A percentile compares a stretch with the other conserved stretches of the same genome.
phyloP scores from a whole-genome alignment of 1,140 invertebrate genomes.

The silkworm (Bombyx mori) region DNA sequence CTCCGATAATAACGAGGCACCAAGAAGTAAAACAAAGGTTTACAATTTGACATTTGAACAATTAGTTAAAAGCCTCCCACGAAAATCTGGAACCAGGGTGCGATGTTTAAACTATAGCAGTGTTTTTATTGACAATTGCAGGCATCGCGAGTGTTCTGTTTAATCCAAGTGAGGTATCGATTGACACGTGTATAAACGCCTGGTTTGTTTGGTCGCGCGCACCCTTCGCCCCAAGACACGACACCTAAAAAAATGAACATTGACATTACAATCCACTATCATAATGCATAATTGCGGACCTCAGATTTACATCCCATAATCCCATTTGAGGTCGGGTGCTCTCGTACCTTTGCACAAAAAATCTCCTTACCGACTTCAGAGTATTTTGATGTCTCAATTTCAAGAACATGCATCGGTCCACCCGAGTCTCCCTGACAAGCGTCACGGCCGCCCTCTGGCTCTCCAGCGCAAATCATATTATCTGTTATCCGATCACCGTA shows the following conservation, averaged over 20 bases:
- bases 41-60: too few relatives aligned
- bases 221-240: constrained; percentile 74
- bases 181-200: constrained; percentile 91
- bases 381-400: constrained; percentile 36
- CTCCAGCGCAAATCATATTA: constrained; percentile 91
- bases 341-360: not conserved
- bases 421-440: constrained; percentile 74
- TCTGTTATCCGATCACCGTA: constrained; percentile 84
- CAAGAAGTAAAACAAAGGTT: too few relatives aligned
- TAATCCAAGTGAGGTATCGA: constrained; percentile 81
- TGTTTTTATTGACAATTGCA: constrained; percentile 73
- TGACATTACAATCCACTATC: too few relatives aligned
- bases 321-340: too few relatives aligned
- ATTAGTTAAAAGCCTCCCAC: too few relatives aligned
- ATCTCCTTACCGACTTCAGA: constrained; percentile 52
- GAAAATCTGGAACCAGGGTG: too few relatives aligned
- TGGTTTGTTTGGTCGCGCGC: constrained; percentile 82
- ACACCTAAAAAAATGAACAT: constrained; percentile 39
- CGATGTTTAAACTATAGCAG: too few relatives aligned
- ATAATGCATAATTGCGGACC: too few relatives aligned
- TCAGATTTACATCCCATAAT: too few relatives aligned
- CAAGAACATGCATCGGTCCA: constrained; percentile 54
- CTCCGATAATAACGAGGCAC: too few relatives aligned
- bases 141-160: constrained; percentile 75
- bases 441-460: constrained; percentile 76